These are phyloP conservation scores for Chrysoperla carnea DNA, from an alignment of 1,140 invertebrate genomes.

Conservation along the genomic window DNA sequence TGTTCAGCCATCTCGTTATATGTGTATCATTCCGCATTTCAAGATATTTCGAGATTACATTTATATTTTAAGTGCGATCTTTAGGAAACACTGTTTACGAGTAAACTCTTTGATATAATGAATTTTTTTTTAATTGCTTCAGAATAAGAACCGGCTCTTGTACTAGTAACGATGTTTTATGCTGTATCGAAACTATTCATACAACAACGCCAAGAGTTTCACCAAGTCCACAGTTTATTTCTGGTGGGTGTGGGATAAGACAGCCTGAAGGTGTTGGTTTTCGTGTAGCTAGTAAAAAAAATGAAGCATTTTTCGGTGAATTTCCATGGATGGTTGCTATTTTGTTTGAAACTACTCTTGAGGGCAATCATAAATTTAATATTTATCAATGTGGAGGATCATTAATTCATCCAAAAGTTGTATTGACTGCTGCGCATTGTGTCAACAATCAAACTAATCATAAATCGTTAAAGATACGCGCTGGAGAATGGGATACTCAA, in stretches of 20 bases:
- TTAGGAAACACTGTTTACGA: too few relatives aligned
- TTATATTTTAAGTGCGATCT: too few relatives aligned
- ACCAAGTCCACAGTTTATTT: conserved; percentile 8
- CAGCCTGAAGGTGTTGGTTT: conserved; percentile 44
- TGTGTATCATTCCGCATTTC: too few relatives aligned
- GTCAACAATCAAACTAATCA: conserved; percentile 18
- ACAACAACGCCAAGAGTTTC: conserved; percentile 14
- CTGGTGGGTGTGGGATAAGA: conserved; percentile 34
- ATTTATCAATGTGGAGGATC: conserved; percentile 32
- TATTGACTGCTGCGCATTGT: conserved; percentile 40
- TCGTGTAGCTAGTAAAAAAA: conserved; percentile 34
- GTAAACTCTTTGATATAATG: too few relatives aligned
- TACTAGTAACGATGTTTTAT: conserved; percentile 41
- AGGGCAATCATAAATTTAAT: neutral
- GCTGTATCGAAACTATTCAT: conserved; percentile 28
- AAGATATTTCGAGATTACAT: too few relatives aligned
- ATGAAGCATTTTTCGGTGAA: too few relatives aligned
- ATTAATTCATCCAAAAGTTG: conserved; percentile 29
- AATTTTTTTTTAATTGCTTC: too few relatives aligned
- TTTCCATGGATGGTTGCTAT: too few relatives aligned
- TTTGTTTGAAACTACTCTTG: too few relatives aligned
- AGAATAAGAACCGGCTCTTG: conserved; percentile 33
- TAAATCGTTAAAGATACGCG: conserved; percentile 20
- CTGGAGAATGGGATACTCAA: conserved; percentile 36
- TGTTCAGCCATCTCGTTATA: too few relatives aligned